These are phyloP conservation scores for Orchestia grillus DNA, from an alignment of 1,140 invertebrate species.

Conservation along the genomic window DNA sequence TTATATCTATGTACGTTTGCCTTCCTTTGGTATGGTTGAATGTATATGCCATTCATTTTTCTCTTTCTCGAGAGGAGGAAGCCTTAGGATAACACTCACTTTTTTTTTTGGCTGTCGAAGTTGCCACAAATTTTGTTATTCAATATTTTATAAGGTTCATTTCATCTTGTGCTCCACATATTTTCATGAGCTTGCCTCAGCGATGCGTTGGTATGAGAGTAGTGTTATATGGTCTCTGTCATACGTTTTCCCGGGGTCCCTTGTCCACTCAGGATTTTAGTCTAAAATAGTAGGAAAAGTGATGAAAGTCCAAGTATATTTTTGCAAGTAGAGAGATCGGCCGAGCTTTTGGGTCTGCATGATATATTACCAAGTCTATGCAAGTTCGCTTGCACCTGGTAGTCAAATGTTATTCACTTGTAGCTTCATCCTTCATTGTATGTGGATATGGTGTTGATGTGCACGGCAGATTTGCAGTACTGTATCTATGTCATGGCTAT, in stretches of 20 bases:
- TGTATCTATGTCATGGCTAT: too few species aligned
- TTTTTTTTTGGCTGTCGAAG: too few species aligned
- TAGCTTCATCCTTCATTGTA: neutral
- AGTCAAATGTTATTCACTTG: neutral
- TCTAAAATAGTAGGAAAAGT: too few species aligned
- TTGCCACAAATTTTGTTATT: too few species aligned
- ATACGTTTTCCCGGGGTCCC: neutral
- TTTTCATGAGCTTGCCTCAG: neutral
- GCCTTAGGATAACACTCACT: too few species aligned
- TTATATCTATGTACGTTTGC: neutral
- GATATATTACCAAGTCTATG: neutral
- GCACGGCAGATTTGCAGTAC: neutral
- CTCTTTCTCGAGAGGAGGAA: too few species aligned
- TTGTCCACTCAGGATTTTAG: too few species aligned
- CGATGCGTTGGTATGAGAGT: neutral
- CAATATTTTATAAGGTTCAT: neutral
- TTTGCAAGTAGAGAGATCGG: neutral
- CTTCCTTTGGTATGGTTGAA: too few species aligned
- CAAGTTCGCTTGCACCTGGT: neutral
- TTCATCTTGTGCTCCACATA: neutral
- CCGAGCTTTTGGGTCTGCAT: neutral
- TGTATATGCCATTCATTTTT: too few species aligned
- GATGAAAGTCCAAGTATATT: neutral
- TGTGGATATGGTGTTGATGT: neutral
- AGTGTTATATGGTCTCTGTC: neutral